Evolutionary conservation across 2,888 invertebrate genomes (phyloP), one percentile per base, ranked within the genome.

Genomic region (Cetonia aurata): DNA sequence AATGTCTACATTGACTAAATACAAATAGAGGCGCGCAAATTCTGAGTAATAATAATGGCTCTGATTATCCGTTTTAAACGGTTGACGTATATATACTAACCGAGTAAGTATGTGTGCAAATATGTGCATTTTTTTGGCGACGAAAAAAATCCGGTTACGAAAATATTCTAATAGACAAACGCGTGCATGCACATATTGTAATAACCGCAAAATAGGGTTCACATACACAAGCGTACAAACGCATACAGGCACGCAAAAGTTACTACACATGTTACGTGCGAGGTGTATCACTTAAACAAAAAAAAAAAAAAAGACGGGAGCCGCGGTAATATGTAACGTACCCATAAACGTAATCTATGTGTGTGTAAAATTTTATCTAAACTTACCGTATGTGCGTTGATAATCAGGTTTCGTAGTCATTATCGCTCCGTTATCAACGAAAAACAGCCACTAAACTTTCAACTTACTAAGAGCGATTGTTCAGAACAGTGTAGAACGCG

Each of bases 381-480:
- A 83, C 83, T 83, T 75, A 83, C 83, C 83, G 82, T 83, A 83
- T 75, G 81, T 75, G 78, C 82, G 81, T 76, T 83, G 83, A 82
- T 83, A 83, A 82, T 82, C 82, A 76, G 81, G 79, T 80, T 83
- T 83, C 77, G 82, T 81, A 78, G 82, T 81, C 83, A 83, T 77
- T 83, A 65, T 65, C 62, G 62, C 62, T 65, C 74, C 77, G 79
- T 80, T 83, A 82, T 83, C 82, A 59, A 69, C 62, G 50, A 37
- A 69, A 69, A 52, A 60, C 55, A 53, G 60, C 60, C 69, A 69
- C 69, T 60, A 69, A 65, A 69, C 69, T 69, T 69, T 50, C 53
- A 62, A 69, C 69, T 69, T 52, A 41, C 60, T 60, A 69, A 69
- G 62, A 53, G 42, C 62, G 60, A 57, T 53, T 53, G 60, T 69